These are phyloP conservation scores for Tachuris rubrigastra DNA, from an alignment of 2,113 vertebrate species.

Conservation along the genomic window DNA sequence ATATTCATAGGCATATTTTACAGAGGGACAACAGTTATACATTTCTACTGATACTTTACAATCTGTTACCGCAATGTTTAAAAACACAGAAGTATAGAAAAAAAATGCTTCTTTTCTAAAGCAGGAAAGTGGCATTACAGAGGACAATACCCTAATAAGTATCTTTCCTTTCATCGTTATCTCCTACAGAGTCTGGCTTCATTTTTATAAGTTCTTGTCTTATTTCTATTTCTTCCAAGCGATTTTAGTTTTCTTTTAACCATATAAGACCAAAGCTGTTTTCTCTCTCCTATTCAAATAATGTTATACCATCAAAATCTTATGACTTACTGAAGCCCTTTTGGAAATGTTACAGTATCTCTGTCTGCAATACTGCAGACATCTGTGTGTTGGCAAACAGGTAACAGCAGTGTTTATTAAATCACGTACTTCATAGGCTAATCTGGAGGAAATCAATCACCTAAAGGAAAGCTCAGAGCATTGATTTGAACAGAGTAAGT, in stretches of 20 bases:
- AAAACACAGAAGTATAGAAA: background rate
- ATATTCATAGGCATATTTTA: background rate
- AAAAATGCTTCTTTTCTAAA: background rate
- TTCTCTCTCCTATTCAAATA: background rate
- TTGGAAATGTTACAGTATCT: background rate
- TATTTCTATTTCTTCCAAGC: background rate
- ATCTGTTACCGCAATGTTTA: background rate
- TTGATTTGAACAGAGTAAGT: slow-evolving; percentile 79
- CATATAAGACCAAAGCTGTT: background rate
- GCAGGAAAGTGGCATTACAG: background rate
- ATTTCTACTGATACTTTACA: background rate
- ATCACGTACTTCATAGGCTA: slow-evolving; percentile 63
- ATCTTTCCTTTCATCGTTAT: background rate
- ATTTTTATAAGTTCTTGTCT: background rate
- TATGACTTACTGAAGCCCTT: background rate
- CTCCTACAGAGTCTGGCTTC: background rate
- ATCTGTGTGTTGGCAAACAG: slow-evolving; percentile 22
- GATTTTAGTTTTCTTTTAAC: background rate
- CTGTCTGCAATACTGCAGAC: background rate
- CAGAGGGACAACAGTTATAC: background rate
- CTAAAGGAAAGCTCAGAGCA: slow-evolving; percentile 73
- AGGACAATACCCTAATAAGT: background rate
- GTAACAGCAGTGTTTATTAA: slow-evolving; percentile 71
- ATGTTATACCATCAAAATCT: background rate
- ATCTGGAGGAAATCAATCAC: slow-evolving; percentile 79